Evolutionary conservation across 2,113 vertebrate species (phyloP), one percentile per base, ranked within the genome.

Genomic region (Clarias macrocephalus): DNA sequence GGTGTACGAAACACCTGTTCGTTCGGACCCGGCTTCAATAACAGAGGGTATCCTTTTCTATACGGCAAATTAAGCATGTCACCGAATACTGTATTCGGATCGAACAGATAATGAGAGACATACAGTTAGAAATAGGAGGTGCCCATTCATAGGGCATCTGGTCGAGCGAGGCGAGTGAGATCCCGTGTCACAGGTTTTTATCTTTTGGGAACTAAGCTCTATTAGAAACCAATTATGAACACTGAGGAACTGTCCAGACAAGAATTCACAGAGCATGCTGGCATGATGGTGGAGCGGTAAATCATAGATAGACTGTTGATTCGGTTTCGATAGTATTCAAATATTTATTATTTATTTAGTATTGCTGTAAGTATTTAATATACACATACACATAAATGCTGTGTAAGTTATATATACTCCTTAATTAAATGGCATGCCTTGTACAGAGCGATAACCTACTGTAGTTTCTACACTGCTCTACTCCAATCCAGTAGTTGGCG

Each of bases 1-100:
- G 30, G 65, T 48, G 33, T 76, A 52, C 56, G 33, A 85, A 70
- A 90, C 87, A 88, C 85, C 82, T 86, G 88, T 60, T 79, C 65
- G 54, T 65, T 57, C 76, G 80, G 83, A 89, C 73, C 60, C 13
- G 33, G 80, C n/a, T 66, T 65, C 48, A 33, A 63, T 83, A 62
- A 85, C n/a, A 7, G n/a, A 90, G 3, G 16, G 33, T 18, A 7
- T 59, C 18, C 28, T 33, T 65, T 80, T 79, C 23, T 84, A 13
- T 30, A 30, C 33, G 30, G 30, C 25, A n/a, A 56, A 77, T 28
- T 48, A 42, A 21, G 9, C 37, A 75, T 54, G 23, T n/a, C 54
- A 52, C 4, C 5, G 4, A 54, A 76, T n/a, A n/a, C 4, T n/a
- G 4, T 6, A 52, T 25, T 25, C 0, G 12, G 73, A 52, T 54